Evolutionary conservation across 2,797 vertebrate genomes (phyloP), one percentile per base, ranked within the genome.

Genomic region (Myotis findleyi): DNA sequence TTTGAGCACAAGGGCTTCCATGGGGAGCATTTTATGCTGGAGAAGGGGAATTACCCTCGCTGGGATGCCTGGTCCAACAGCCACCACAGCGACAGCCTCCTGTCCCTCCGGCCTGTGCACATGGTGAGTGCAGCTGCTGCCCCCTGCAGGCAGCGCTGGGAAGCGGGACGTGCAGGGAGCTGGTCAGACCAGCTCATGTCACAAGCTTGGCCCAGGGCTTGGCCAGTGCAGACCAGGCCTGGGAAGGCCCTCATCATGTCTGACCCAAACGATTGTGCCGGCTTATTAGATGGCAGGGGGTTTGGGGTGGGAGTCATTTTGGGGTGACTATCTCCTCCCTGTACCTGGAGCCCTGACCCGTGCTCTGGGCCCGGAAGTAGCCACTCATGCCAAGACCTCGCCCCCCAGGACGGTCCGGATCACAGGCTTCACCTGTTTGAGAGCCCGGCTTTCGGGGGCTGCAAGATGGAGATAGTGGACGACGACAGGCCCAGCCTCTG

Each of bases 11-110:
- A 98, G 33, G 98, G 89, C 47, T 99, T 98, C 16, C 95, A 97
- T 0, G 99, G 99, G 55, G 99, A 99, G 96, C 99, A 99, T 98
- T 99, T 99, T 4, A 98, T 99, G 89, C 98, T 99, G 98, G 99
- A 99, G 98, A 99, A 99, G 96, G 99, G 99, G 0, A 99, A 99
- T 85, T 99, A 99, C 95, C 99, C 99, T 0, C 98, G 99, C 98
- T 99, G 99, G 99, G 99, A 99, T 89, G 99, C 99, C 76, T 99
- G 99, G 99, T 99, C 99, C 97, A 99, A 98, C 98, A 99, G 99
- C 97, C 99, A 98, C 98, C 98, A 47, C 97, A 99, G 98, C 16
- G 99, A 99, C 98, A 98, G 98, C 97, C 98, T 99, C 71, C 98
- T 99, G 97, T 99, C 99, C 96, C 20, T 99, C 85, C 98, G 99